Base-by-base conservation (phyloP, 2,113 vertebrate species). In the Eurypyga helias region DNA sequence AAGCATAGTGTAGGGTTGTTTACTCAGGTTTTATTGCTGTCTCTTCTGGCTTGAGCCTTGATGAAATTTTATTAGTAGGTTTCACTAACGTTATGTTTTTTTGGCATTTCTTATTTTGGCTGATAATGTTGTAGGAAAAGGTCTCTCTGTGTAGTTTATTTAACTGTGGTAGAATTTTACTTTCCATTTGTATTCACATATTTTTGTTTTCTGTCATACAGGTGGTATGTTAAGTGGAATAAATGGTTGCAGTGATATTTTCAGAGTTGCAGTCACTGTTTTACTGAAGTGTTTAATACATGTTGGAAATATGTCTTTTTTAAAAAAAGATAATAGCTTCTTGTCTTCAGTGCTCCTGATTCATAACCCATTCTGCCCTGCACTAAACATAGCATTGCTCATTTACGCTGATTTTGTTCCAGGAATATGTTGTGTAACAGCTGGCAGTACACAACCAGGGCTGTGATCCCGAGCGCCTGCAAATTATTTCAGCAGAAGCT, bases 371-470 rank as follows among this genome's bases (percentile, higher is more conserved):
- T 96, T 95, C 83, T 96, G 82, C 86, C 87, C 85, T 78, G 0
- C 72, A 80, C 67, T 92, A 97, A 96, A 93, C 85, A 93, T 54
- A 96, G 71, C 85, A 29, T 51, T 86, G 86, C 90, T 96, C 92
- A 43, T 83, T 83, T 70, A 34, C 0, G 71, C 93, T 95, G 96
- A 85, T 41, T 46, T 90, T 4, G 13, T 77, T 93, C 95, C 94
- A 94, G 95, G 88, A 96, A 96, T 90, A 76, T 96, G 92, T 95
- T 94, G 90, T 97, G 95, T 93, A 93, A 96, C 80, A 94, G 77
- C 92, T 97, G 95, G 92, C 83, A 86, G 34, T 33, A 64, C 23
- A 36, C 54, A 58, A 15, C 43, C 75, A 75, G 79, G 77, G 85
- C 67, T 76, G 6, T 18, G 34, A 51, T 94, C 79, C 67, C 3